Base-by-base conservation (phyloP, 2,888 invertebrate genomes). In the Spicauda simplicius region DNA sequence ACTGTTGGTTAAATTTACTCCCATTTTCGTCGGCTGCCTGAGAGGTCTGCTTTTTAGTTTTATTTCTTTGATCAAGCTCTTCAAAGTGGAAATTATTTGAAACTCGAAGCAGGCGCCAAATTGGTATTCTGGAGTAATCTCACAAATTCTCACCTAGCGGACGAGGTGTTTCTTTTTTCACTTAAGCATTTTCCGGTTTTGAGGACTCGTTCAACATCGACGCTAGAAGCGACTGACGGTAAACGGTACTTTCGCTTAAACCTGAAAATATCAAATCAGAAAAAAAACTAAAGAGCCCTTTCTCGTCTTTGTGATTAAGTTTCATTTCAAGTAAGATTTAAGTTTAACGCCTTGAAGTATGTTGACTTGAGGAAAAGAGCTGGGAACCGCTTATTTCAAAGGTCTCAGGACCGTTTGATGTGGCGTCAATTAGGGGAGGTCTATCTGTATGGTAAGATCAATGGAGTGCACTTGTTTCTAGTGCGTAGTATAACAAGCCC, bases 1-100 rank as follows among this genome's bases (percentile, higher is more conserved):
- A 90, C 87, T 84, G 86, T 85, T 88, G 90, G 88, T 90, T 89
- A 90, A 92, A 91, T 91, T 91, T 88, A 86, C 88, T 89, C 88
- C 86, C 86, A 85, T 87, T 91, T 87, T 86, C 86, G 80, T 83
- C 78, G 60, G 66, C 55, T 50, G 56, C 55, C 55, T 48, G 66
- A 66, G 55, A 84, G 80, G 84, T 84, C 84, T 85, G 89, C 86
- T 91, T 91, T 91, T 91, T 90, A 91, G 89, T 90, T 91, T 86
- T 82, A 87, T 90, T 91, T 91, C 90, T 92, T 91, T 92, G 92
- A 92, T 91, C 90, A 91, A 85, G 83, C 84, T 77, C 77, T 80
- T 87, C 86, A 85, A 85, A 88, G 90, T 87, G 85, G 81, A 90
- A 89, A 88, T 90, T 90, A 90, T 91, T 91, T 83, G 81, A 83